These are phyloP conservation scores for Drosophila longiperda DNA, from an alignment of 2,888 invertebrate genomes.

Conservation along the genomic window DNA sequence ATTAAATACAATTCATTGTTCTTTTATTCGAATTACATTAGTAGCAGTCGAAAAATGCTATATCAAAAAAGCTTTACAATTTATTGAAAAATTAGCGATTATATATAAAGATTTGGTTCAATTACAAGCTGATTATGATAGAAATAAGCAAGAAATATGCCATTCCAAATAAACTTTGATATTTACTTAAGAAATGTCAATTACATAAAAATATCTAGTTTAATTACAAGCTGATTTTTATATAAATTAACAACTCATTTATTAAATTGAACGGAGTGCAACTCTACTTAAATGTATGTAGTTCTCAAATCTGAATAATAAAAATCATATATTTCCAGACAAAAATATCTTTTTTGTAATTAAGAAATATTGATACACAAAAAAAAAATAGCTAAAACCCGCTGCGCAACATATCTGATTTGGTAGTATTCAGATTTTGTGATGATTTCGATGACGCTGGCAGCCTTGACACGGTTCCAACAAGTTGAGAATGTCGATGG, in stretches of 20 bases:
- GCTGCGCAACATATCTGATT: conserved; percentile 49
- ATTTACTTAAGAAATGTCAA: neutral
- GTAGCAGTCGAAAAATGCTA: neutral
- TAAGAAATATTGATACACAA: neutral
- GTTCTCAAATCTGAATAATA: neutral
- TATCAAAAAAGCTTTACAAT: neutral
- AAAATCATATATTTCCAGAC: neutral
- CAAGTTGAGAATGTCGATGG: conserved; percentile 28
- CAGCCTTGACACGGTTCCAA: conserved; percentile 83
- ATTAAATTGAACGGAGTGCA: neutral
- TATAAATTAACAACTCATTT: neutral
- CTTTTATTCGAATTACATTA: neutral
- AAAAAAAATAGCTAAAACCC: conserved; percentile 27
- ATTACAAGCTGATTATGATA: neutral
- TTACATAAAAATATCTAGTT: neutral
- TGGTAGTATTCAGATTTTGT: conserved; percentile 40
- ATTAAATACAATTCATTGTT: neutral
- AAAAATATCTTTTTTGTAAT: neutral
- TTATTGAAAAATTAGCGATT: too few species aligned
- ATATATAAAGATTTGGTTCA: too few species aligned
- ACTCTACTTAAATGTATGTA: neutral
- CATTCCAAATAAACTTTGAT: neutral
- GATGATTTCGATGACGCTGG: conserved; percentile 25
- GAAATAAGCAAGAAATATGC: neutral
- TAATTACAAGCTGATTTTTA: neutral